Conservation (phyloP, 2,888 invertebrate species). For the Thera obeliscata region DNA sequence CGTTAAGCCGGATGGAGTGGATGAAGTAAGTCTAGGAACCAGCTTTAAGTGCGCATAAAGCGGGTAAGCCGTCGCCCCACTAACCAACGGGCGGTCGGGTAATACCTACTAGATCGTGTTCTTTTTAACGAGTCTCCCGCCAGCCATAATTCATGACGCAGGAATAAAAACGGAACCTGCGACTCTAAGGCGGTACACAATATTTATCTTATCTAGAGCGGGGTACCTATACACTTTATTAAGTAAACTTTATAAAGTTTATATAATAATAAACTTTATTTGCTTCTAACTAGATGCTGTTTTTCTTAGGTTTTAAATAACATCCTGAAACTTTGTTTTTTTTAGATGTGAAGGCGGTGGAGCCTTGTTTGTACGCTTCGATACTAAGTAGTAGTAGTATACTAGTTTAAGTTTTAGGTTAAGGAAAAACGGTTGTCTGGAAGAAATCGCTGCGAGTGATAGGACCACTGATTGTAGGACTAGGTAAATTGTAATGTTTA, state of each 20-base stretch:
- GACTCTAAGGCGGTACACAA: conserved; percentile 49
- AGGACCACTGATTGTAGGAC: too few relatives aligned
- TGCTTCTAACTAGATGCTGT: conserved; percentile 12
- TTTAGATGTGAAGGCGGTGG: too few relatives aligned
- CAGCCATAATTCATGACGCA: conserved; percentile 67
- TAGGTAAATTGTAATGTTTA: too few relatives aligned
- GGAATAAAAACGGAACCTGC: conserved; percentile 69
- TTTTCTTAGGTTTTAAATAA: conserved; percentile 7
- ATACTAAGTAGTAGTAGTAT: too few relatives aligned
- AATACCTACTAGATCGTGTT: conserved; percentile 70
- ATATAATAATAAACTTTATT: conserved; percentile 27
- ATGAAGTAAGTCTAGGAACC: conserved; percentile 72
- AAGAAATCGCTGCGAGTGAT: too few relatives aligned
- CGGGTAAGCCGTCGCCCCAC: conserved; percentile 67
- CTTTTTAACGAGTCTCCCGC: conserved; percentile 74
- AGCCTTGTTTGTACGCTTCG: too few relatives aligned
- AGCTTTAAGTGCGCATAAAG: conserved; percentile 79
- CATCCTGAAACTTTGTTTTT: background rate
- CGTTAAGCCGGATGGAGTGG: conserved; percentile 69
- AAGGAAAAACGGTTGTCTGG: too few relatives aligned
- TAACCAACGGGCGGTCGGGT: conserved; percentile 67
- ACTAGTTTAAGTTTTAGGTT: too few relatives aligned
- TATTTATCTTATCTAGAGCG: conserved; percentile 45
- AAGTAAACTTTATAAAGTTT: background rate
- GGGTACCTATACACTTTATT: conserved; percentile 35